Evolutionary conservation across 2,888 invertebrate species (phyloP), one percentile per base, ranked within the genome.

Genomic region (Drosophila prostipennis): DNA sequence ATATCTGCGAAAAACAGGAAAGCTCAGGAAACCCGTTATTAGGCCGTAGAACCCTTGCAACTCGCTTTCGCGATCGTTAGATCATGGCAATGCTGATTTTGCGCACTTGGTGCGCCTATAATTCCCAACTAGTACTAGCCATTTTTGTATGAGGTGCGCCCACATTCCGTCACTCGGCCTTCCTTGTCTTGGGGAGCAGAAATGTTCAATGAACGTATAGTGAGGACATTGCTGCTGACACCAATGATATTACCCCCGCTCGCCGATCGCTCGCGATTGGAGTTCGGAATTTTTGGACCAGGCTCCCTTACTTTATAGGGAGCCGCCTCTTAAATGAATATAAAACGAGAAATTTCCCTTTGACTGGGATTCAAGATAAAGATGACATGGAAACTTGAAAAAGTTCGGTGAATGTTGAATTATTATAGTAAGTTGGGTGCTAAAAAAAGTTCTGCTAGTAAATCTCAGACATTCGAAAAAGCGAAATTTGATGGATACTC

Each of bases 151-250:
- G 43, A 84, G 76, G 51, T 40, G 3, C 32, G 7, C 36, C 3
- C 3, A 3, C 34, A 56, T 74, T 39, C 56, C 37, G 8, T 4
- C 61, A 59, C 0, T 89, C 90, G 39, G 52, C 76, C 93, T 94
- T 95, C 96, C 95, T 96, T 96, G 96, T 96, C 95, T 95, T 92
- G 95, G 96, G 96, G 96, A 85, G 96, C 96, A 96, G 94, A 94
- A 96, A 95, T 96, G 95, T 94, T 93, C 96, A 94, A 94, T 95
- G 96, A 96, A 94, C 96, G 95, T 94, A 80, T 95, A 95, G 96
- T 96, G 96, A 96, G 96, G 93, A 93, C 94, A 95, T 95, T 96
- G 93, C 93, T 96, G 96, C 96, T 96, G 94, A 94, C 95, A 95
- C 95, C 95, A 90, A 84, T 83, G 87, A 87, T 85, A 72, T 70